Percentiles rank a stretch among this genome's conserved stretches.
phyloP scores from a whole-genome alignment of 2,888 invertebrate species.

The Xiphydria camelus region DNA sequence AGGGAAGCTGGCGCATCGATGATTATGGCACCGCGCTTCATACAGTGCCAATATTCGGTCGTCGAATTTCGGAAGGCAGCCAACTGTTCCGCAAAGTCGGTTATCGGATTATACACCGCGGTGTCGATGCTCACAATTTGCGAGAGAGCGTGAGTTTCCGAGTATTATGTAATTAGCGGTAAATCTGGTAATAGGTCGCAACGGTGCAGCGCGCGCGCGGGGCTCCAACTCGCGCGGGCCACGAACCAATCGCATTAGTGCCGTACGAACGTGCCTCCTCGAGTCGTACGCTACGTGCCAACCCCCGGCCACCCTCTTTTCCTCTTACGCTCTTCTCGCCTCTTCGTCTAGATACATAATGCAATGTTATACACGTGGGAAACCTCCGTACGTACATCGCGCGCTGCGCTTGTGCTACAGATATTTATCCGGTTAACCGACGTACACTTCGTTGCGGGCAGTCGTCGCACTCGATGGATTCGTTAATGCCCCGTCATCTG shows the following conservation, averaged over 20 bases:
- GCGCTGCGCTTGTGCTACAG: slow-evolving; percentile 10
- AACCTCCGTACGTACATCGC: not conserved
- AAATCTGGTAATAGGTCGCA: slow-evolving; percentile 33
- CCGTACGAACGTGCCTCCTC: slow-evolving; percentile 18
- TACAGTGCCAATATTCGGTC: no score
- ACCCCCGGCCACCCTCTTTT: not conserved
- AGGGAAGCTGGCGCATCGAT: no score
- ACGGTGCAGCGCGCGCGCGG: slow-evolving; percentile 14
- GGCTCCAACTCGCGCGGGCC: slow-evolving; percentile 31
- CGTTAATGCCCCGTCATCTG: no score
- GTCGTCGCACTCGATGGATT: no score
- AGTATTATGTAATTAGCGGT: slow-evolving; percentile 39
- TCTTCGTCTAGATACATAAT: no score
- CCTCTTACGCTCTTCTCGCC: slow-evolving; percentile 6
- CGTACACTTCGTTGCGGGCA: no score
- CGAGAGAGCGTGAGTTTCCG: not conserved
- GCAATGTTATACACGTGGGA: no score
- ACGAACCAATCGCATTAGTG: slow-evolving; percentile 37
- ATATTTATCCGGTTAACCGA: slow-evolving; percentile 27
- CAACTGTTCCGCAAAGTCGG: no score
- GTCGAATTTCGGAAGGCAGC: no score
- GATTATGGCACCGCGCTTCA: no score
- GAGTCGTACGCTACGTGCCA: slow-evolving; percentile 1
- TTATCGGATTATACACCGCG: no score
- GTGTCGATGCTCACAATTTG: not conserved